Evolutionary conservation across 2,888 invertebrate genomes (phyloP), one percentile per base, ranked within the genome.

Genomic region (Platypus cylindrus): DNA sequence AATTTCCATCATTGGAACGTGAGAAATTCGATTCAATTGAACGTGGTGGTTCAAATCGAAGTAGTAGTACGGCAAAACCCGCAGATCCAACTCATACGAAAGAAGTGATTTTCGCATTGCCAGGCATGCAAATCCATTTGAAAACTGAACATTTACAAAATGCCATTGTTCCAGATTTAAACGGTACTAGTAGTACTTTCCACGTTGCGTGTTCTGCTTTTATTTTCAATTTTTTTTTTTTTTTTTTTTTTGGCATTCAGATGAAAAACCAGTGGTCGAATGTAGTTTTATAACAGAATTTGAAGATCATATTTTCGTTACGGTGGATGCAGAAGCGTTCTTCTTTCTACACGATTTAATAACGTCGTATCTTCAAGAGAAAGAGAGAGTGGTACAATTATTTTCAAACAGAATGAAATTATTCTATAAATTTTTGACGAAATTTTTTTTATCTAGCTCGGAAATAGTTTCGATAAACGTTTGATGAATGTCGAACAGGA

Each of bases 221-320:
- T 20, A 20, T 7, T 20, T 7, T 20, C 9, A 9, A 7, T 20
- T 13, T 23, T 4, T 14, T n/a, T 22, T 15, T 13, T 29, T 15
- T 14, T 14, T 32, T n/a, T n/a, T n/a, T n/a, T n/a, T n/a, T n/a
- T n/a, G n/a, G n/a, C n/a, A n/a, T 34, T 12, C 51, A 79, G 82
- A 75, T 48, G 74, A 75, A 35, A 89, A 87, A 59, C 91, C 94
- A 2, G 71, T 78, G 31, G 94, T 97, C 17, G 84, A 91, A 51
- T 94, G 94, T 67, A 90, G 90, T 60, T 95, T 98, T 62, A 90
- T 95, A 40, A 95, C 95, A 2, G 94, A 97, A 64, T 97, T 98
- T 64, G 93, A 95, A 59, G 94, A 95, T 63, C 94, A 95, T 60
- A 95, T 97, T 53, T 93, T 90, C 63, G 94, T 95, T 41, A 91